Base-by-base conservation (phyloP, 2,797 vertebrate genomes). In the Pangasius macronema region DNA sequence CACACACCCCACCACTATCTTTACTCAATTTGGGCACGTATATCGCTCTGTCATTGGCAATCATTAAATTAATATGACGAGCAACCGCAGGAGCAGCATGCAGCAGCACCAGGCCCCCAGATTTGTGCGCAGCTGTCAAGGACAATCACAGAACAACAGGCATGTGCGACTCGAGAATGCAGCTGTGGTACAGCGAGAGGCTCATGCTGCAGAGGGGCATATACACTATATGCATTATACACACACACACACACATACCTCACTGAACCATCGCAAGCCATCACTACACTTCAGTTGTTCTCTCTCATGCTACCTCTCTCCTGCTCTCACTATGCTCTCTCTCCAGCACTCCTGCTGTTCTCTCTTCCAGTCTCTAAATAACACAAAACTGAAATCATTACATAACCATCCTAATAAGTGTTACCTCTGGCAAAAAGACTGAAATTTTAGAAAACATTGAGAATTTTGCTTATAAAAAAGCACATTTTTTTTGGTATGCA, bases 1-100 rank as follows among this genome's bases (percentile, higher is more conserved):
- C 27, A 46, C 30, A 49, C 88, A 86, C 83, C 75, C 84, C 76
- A 85, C 53, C 79, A 75, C 51, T 81, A 85, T 73, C 86, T 87
- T 88, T 88, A 88, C 89, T 90, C 89, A 83, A 86, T 89, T 88
- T 83, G 30, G 77, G 68, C 79, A 87, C 39, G 80, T 84, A 89
- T 83, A 88, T 85, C 85, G 84, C 88, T 90, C 91, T 90, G 91
- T 93, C 93, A 89, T 90, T 85, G 88, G 89, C 90, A 91, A 94
- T 93, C 93, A 92, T 92, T 81, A 90, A 91, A 91, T 91, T 90
- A 93, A 91, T 93, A 91, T 93, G 92, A 91, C 83, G 88, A 91
- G 92, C 91, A 91, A 91, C 92, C 88, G 83, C 91, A 18, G 87
- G 81, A 90, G 88, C 89, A 92, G 93, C 90, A 92, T 92, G 92